Evolutionary conservation across 2,113 vertebrate genomes (phyloP).

Genomic region (Ciconia stormi): DNA sequence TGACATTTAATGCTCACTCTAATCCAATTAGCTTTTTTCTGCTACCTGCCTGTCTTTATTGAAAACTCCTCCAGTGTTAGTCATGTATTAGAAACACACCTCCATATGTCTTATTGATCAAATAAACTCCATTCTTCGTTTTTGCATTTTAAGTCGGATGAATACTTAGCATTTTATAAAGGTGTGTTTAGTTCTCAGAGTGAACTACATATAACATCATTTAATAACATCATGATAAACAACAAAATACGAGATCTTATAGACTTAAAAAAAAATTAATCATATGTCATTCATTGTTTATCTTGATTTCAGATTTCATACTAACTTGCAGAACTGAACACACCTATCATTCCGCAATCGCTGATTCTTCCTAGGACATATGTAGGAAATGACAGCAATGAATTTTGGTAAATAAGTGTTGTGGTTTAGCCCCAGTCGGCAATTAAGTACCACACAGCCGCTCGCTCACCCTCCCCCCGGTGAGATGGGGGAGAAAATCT

Average conservation of each 20-base stretch:
- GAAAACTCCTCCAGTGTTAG: neutral
- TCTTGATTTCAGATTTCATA: neutral
- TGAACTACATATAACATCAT: neutral
- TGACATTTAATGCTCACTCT: neutral
- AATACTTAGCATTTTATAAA: neutral
- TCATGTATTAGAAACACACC: neutral
- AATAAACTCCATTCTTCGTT: neutral
- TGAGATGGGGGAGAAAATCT: no score
- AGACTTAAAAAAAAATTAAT: neutral
- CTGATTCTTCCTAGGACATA: neutral
- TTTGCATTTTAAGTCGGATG: neutral
- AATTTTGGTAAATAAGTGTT: neutral
- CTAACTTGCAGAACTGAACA: neutral
- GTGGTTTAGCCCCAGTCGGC: no score
- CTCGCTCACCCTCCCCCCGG: no score
- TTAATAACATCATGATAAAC: neutral
- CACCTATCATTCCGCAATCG: neutral
- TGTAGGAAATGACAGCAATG: neutral
- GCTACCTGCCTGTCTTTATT: neutral
- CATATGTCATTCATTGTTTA: neutral
- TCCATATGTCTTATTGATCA: neutral
- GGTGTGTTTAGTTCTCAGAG: neutral
- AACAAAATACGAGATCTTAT: neutral
- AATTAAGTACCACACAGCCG: no score
- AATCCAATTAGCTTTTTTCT: neutral